Evolutionary conservation across 1,140 invertebrate species (phyloP), one percentile per base, ranked within the genome.

Genomic region (Hypsibius dujardini): DNA sequence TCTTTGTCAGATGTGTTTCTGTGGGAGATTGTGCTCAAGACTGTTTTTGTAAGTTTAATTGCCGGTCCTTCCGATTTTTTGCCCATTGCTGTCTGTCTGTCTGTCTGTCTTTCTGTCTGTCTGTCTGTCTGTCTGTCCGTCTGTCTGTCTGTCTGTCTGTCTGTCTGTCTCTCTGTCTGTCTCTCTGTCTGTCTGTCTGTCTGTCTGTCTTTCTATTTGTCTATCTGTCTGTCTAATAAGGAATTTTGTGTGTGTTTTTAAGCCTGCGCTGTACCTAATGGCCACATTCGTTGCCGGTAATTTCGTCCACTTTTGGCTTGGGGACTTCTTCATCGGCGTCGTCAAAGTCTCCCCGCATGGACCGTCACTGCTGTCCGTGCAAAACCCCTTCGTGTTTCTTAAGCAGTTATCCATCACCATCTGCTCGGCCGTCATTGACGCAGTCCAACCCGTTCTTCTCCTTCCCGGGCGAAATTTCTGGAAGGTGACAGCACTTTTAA

Each of bases 301-400:
- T 56, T n/a, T 56, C 50, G 50, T 56, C 7, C 50, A 56, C 50
- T 56, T 56, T 56, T 56, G 7, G 7, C 50, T 56, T 56, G 50
- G 50, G n/a, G 50, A 56, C 50, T 56, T 56, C n/a, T 56, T 56
- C 50, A 56, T 56, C 50, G 50, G 50, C 7, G n/a, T n/a, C n/a
- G 7, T 56, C 7, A 56, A 56, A n/a, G 7, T n/a, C 50, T 12
- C 7, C 50, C 50, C 7, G 50, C 50, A 56, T 7, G 50, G 50
- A 56, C 50, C 50, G 50, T 12, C 7, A n/a, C 7, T 56, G 50
- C 50, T 56, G 7, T 7, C 50, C 7, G 50, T 56, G 7, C 50
- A 56, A n/a, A 56, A 56, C 50, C 50, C 50, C n/a, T 7, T 56
- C 7, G n/a, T n/a, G 7, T 56, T 7, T 7, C 7, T 56, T n/a